Conservation (phyloP, 2,888 invertebrate genomes). For the Anaspis maculata region DNA sequence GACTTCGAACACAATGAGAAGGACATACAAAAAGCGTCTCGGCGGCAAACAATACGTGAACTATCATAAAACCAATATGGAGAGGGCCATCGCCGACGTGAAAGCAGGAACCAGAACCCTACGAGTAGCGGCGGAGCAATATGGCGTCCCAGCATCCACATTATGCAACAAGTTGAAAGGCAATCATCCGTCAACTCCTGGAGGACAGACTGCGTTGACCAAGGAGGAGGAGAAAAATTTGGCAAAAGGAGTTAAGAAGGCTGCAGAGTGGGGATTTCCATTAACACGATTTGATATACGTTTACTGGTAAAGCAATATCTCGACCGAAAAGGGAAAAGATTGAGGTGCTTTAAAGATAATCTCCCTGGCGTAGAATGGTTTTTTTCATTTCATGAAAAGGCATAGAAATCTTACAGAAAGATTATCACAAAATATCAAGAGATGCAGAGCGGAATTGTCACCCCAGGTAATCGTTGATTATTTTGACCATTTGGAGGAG, state of each 20-base stretch:
- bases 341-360: not conserved
- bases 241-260: not conserved
- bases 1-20: not conserved
- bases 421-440: not conserved
- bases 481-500: not conserved
- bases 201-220: not conserved
- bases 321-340: not conserved
- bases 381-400: not conserved
- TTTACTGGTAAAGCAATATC: not conserved
- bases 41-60: not conserved
- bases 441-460: not conserved
- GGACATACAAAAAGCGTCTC: not conserved
- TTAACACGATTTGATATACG: not conserved
- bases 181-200: not conserved
- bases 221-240: not conserved
- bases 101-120: not conserved
- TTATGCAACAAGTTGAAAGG: not conserved
- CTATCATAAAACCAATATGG: not conserved
- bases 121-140: not conserved
- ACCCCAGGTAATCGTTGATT: not conserved
- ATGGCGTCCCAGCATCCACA: not conserved
- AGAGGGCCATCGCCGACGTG: not conserved
- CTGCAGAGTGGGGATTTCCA: not conserved
- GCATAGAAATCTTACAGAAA: not conserved
- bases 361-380: not conserved